Evolutionary conservation across 1,140 invertebrate species (phyloP).

Genomic region (Oryctes rhinoceros): DNA sequence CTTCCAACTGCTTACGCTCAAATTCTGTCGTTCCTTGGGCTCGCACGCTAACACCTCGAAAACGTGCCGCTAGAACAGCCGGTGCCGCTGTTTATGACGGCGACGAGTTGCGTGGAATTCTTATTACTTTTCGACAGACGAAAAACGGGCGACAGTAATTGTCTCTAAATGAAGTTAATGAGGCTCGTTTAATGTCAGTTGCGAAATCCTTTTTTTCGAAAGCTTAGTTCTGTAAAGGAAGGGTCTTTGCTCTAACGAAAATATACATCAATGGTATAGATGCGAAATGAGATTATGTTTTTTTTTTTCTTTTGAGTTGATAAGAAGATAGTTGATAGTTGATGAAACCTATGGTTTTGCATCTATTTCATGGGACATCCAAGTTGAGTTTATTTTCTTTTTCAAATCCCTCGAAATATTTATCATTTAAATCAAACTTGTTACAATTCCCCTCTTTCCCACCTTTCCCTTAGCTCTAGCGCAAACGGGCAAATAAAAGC

Average conservation of each 20-base stretch:
- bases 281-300: no score
- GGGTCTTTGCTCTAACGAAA: neutral
- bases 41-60: neutral
- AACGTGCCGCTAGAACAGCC: neutral
- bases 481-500: no score
- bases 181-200: neutral
- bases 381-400: no score
- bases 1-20: neutral
- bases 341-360: no score
- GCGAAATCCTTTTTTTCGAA: neutral
- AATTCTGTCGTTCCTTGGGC: neutral
- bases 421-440: no score
- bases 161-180: constrained; percentile 34
- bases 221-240: neutral
- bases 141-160: constrained; percentile 15
- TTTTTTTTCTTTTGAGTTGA: no score
- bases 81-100: neutral
- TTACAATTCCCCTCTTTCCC: no score
- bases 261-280: neutral
- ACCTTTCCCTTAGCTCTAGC: no score
- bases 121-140: neutral
- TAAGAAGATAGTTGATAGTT: no score
- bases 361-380: no score
- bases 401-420: no score
- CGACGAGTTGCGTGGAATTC: neutral